Evolutionary conservation across 2,888 invertebrate genomes (phyloP), one percentile per base, ranked within the genome.

Genomic region (Girardia tigrina): DNA sequence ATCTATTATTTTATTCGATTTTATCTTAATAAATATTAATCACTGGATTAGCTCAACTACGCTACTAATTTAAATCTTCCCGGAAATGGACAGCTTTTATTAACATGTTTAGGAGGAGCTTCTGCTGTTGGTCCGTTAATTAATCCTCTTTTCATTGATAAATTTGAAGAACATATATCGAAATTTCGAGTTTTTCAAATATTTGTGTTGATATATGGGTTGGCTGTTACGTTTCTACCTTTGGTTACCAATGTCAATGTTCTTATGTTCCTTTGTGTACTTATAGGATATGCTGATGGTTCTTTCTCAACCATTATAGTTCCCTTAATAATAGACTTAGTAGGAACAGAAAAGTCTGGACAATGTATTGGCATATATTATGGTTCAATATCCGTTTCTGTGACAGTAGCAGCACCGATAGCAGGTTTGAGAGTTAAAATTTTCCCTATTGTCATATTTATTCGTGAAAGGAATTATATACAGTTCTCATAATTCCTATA

Each of bases 171-270:
- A n/a, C 56, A 56, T 23, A 56, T 56, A 8, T 56, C 56, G 20
- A 56, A 56, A n/a, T 56, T 56, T n/a, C n/a, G 56, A 56, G 23
- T 56, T 4, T 56, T 56, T 56, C 56, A 56, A 56, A 56, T 56
- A 20, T 56, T 56, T 56, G 56, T 56, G 4, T n/a, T 56, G 4
- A 56, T 56, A 8, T 56, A 56, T 23, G 56, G 56, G n/a, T 6
- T 56, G 6, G 23, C 56, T 56, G 56, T 56, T 56, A 56, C 56
- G n/a, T n/a, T 56, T 56, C 23, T 56, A 56, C 56, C 56, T 16
- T n/a, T 56, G 23, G 56, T 56, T 56, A 56, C 4, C n/a, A 23
- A 56, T 56, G n/a, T 56, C n/a, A 56, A n/a, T 56, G 56, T 56
- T 20, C 56, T 56, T 23, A 56, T 56, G 56, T 4, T 56, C 23